Percentiles rank a stretch among this genome's conserved stretches.
Conservation (phyloP, 2,113 vertebrate species). For the Marmota monax region DNA sequence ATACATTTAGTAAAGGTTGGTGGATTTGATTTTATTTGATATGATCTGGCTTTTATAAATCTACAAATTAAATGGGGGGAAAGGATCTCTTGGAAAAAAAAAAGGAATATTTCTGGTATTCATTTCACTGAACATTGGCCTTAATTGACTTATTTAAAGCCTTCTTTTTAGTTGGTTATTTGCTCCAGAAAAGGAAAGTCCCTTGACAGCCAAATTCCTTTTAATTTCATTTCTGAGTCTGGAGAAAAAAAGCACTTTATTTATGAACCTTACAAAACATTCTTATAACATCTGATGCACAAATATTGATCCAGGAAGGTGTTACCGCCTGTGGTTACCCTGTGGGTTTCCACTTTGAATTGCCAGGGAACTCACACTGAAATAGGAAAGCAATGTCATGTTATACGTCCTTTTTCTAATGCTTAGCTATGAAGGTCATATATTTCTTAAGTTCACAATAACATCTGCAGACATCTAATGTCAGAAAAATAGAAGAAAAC, state of each 20-base stretch:
- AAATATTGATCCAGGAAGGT: constrained; percentile 82
- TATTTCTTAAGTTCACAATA: constrained; percentile 60
- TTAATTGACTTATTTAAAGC: constrained; percentile 87
- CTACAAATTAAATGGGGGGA: background rate
- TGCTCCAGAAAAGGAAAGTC: constrained; percentile 78
- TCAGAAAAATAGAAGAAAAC: constrained; percentile 63
- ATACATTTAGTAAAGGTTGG: constrained; percentile 22
- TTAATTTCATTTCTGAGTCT: constrained; percentile 78
- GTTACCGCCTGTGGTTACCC: constrained; percentile 74
- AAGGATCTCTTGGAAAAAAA: constrained; percentile 55
- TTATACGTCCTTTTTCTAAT: constrained; percentile 55
- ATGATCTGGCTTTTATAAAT: constrained; percentile 63
- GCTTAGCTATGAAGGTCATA: constrained; percentile 44
- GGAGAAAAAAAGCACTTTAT: constrained; percentile 76
- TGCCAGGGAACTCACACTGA: constrained; percentile 65
- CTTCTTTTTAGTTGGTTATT: constrained; percentile 82
- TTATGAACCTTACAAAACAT: constrained; percentile 82
- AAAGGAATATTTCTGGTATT: constrained; percentile 76
- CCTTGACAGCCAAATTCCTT: constrained; percentile 82
- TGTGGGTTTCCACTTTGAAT: constrained; percentile 77
- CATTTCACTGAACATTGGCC: constrained; percentile 82
- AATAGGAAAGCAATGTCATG: constrained; percentile 70
- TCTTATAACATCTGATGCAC: constrained; percentile 80
- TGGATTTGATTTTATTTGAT: constrained; percentile 61
- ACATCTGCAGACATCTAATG: constrained; percentile 60